Conservation (phyloP, 1,140 invertebrate genomes). For the Atopsyche davidsoni region DNA sequence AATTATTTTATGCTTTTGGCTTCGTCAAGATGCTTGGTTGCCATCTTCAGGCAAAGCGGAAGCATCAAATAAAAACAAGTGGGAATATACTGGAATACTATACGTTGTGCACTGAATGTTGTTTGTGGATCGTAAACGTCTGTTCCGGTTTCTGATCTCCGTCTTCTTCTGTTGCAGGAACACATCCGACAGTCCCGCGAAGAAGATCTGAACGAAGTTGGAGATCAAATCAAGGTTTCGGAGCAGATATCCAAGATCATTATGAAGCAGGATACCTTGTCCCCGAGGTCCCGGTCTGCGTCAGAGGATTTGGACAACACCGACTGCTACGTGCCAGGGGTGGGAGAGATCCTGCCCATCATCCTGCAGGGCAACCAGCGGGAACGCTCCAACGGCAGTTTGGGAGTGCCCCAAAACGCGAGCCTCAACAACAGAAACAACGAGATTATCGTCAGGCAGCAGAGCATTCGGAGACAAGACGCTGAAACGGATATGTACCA, state of each 20-base stretch:
- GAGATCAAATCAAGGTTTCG: conserved; percentile 44
- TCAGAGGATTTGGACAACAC: conserved; percentile 16
- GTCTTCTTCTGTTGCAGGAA: conserved; percentile 55
- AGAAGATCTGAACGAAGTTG: conserved; percentile 64
- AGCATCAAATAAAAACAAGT: too few relatives aligned
- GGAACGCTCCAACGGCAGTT: conserved; percentile 7
- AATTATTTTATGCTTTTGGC: too few relatives aligned
- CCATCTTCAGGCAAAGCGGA: too few relatives aligned
- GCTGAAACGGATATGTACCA: conserved; percentile 47
- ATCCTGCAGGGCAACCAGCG: conserved; percentile 27
- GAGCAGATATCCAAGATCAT: conserved; percentile 31
- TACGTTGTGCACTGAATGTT: too few relatives aligned
- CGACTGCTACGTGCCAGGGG: conserved; percentile 45
- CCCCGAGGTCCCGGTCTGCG: conserved; percentile 10
- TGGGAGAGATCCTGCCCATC: conserved; percentile 44
- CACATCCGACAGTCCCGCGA: conserved; percentile 74
- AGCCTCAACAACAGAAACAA: conserved; percentile 25
- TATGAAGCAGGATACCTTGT: conserved; percentile 30
- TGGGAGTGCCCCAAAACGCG: conserved; percentile 6
- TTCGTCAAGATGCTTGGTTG: too few relatives aligned
- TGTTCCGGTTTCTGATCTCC: too few relatives aligned
- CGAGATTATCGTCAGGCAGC: conserved; percentile 45
- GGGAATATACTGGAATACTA: too few relatives aligned
- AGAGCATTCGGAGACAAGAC: conserved; percentile 44
- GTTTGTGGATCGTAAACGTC: too few relatives aligned